Percentiles rank a stretch among this genome's conserved stretches.
phyloP scores from a whole-genome alignment of 2,797 vertebrate species.

The Sciurus carolinensis region DNA sequence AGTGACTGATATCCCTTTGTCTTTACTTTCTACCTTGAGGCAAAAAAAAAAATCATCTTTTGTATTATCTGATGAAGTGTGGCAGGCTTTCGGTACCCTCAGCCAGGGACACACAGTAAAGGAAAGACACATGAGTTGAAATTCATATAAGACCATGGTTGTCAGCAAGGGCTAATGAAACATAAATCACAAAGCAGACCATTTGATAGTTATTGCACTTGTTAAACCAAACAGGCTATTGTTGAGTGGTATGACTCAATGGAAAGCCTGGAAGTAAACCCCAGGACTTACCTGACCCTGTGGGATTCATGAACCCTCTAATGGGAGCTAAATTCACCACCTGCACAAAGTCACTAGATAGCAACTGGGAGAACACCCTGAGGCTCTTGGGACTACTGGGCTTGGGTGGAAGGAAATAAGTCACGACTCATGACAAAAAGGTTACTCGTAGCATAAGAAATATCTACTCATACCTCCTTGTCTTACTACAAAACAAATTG shows the following conservation, averaged over 20 bases:
- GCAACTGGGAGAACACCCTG: rapidly evolving
- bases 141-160: not conserved
- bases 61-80: not conserved
- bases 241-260: not conserved
- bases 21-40: not conserved
- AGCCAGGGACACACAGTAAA: not conserved
- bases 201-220: not conserved
- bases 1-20: not conserved
- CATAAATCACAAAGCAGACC: not conserved
- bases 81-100: not conserved
- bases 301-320: not conserved
- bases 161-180: not conserved
- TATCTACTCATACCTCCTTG: not conserved
- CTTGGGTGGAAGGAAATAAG: not conserved
- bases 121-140: not conserved
- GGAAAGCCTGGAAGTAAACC: not conserved
- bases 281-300: not conserved
- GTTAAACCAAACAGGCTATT: not conserved
- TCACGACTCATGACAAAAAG: not conserved
- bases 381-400: not conserved
- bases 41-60: not conserved
- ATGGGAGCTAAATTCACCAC: rapidly evolving
- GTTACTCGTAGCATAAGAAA: not conserved
- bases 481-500: not conserved
- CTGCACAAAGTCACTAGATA: no score